These are phyloP conservation scores for Danionella cerebrum DNA, from an alignment of 2,113 vertebrate genomes.

Conservation along the genomic window DNA sequence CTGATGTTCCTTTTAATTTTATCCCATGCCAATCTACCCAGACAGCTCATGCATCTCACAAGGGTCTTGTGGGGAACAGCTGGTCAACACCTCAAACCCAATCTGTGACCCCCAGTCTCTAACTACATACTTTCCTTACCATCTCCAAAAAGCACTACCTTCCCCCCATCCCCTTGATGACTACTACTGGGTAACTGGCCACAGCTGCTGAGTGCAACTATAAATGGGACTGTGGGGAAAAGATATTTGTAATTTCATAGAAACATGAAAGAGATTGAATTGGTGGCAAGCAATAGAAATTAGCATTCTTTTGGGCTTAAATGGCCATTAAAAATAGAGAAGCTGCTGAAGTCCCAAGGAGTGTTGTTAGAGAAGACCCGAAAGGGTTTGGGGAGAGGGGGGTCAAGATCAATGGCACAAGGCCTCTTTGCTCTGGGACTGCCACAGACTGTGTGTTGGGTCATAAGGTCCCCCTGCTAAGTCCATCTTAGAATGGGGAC, in stretches of 20 bases:
- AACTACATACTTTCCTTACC: conserved; percentile 48
- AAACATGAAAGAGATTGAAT: conserved; percentile 51
- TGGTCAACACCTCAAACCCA: conserved; percentile 16
- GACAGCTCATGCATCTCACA: too few species aligned
- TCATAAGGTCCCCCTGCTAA: conserved; percentile 47
- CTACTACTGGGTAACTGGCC: conserved; percentile 67
- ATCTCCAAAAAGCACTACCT: conserved; percentile 43
- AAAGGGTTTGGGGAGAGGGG: conserved; percentile 31
- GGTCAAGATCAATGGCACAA: conserved; percentile 50
- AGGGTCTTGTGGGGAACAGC: not conserved
- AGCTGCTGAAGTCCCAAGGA: conserved; percentile 57
- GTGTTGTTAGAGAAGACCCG: conserved; percentile 33
- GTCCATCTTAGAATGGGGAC: conserved; percentile 38
- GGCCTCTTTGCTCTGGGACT: conserved; percentile 44
- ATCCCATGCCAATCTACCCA: conserved; percentile 31
- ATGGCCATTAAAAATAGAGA: conserved; percentile 65
- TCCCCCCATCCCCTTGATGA: conserved; percentile 25
- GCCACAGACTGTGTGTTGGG: conserved; percentile 49
- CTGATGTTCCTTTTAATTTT: too few species aligned
- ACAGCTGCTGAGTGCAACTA: conserved; percentile 60
- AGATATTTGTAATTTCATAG: conserved; percentile 63
- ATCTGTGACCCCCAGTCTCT: not conserved
- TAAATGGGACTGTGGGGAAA: conserved; percentile 64
- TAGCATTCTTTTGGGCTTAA: conserved; percentile 65
- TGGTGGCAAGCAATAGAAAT: conserved; percentile 66